Base-by-base conservation (phyloP, 2,888 invertebrate species). In the Lamproptera curius region DNA sequence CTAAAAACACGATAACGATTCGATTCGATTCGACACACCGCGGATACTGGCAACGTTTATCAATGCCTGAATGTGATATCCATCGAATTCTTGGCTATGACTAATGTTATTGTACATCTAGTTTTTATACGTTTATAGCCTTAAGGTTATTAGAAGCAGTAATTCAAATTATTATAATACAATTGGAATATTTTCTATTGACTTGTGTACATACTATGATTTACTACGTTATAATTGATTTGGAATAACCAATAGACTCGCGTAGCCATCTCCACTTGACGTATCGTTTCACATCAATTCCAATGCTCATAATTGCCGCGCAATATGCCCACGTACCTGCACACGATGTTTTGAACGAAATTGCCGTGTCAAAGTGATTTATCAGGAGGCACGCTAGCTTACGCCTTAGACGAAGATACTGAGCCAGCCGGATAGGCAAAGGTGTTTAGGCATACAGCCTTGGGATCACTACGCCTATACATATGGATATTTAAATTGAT, bases 151-250 rank as follows among this genome's bases (percentile, higher is more conserved):
- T n/a, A n/a, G n/a, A n/a, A n/a, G n/a, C n/a, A n/a, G n/a, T n/a
- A n/a, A n/a, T n/a, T n/a, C n/a, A n/a, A n/a, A n/a, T n/a, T n/a
- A n/a, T n/a, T n/a, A n/a, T n/a, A n/a, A n/a, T n/a, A n/a, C n/a
- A n/a, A n/a, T n/a, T n/a, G n/a, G n/a, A n/a, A n/a, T n/a, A n/a
- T n/a, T n/a, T n/a, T n/a, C n/a, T n/a, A n/a, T n/a, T n/a, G n/a
- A n/a, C n/a, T n/a, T n/a, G n/a, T n/a, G n/a, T n/a, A n/a, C n/a
- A n/a, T n/a, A n/a, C n/a, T n/a, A n/a, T n/a, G n/a, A n/a, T n/a
- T n/a, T n/a, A n/a, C n/a, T n/a, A n/a, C n/a, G n/a, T 28, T 10
- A 8, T 82, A 82, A 83, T 80, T 79, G 78, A 82, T 81, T 80
- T 57, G 73, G 65, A 78, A 74, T 72, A 73, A 63, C 65, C 72